Evolutionary conservation across 2,797 vertebrate species (phyloP), one percentile per base, ranked within the genome.

Genomic region (Adrianichthys oophorus): DNA sequence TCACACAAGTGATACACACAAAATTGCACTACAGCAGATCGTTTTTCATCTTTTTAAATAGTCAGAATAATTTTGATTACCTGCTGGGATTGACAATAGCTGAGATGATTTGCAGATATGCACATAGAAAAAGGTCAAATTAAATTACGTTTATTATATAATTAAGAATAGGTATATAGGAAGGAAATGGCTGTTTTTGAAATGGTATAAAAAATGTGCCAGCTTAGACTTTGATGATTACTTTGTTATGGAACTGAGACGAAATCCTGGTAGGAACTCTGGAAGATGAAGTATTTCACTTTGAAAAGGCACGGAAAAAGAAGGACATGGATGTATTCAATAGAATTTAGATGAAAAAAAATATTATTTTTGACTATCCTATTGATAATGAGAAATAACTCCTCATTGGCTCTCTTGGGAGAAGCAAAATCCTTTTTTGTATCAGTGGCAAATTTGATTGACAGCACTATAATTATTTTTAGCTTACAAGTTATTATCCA

Each of bases 361-460:
- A 76, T 77, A 86, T 83, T 82, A 68, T 51, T 56, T 82, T 87
- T 76, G 84, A 86, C 84, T 72, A 79, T 15, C 37, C 0, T 44
- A 83, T 85, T 74, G 8, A 85, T 84, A 60, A 71, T 26, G 21
- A 68, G 51, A 62, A 52, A 67, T 44, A 54, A 6, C 76, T 80
- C 72, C 64, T 68, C 74, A 80, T 85, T 78, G 75, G 69, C 68
- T 48, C 8, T 3, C 43, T 57, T 71, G 16, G 2, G 5, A 4
- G 6, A 4, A 23, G 18, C 48, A 41, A 54, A 43, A 16, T 62
- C 48, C 29, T 60, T 10, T 1, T 40, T 48, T 40, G n/a, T 50
- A 16, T 41, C 10, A 10, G 62, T 70, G 65, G 72, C 54, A 52
- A 55, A 48, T 50, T 74, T 80, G 79, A 86, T 46, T 85, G 74